Conservation (phyloP, 2,113 vertebrate genomes). For the western clawed frog (Xenopus tropicalis) region DNA sequence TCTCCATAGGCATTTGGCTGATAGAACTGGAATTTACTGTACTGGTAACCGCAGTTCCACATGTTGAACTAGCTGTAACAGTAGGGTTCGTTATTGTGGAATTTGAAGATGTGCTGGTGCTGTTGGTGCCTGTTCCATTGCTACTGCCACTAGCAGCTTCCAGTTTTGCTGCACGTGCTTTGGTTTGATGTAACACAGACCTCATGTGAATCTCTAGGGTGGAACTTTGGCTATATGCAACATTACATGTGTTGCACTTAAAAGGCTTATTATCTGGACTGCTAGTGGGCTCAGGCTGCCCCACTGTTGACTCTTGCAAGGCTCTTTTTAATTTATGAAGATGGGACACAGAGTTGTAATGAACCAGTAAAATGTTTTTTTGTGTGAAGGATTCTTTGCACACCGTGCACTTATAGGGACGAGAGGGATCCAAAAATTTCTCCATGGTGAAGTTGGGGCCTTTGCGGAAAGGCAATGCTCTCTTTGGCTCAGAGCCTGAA, state of each 20-base stretch:
- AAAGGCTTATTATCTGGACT: conserved; percentile 98
- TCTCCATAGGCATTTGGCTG: conserved; percentile 73
- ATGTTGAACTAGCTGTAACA: conserved; percentile 71
- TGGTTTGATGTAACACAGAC: conserved; percentile 96
- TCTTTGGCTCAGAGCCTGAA: conserved; percentile 91
- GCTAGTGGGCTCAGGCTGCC: conserved; percentile 92
- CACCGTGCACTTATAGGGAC: conserved; percentile 96
- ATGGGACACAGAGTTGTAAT: conserved; percentile 98
- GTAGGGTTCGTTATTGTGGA: conserved; percentile 84
- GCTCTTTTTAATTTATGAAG: conserved; percentile 96
- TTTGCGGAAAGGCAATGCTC: conserved; percentile 94
- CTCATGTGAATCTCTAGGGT: conserved; percentile 98
- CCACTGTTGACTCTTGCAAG: conserved; percentile 92
- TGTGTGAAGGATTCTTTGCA: conserved; percentile 99
- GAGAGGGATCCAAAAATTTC: conserved; percentile 95
- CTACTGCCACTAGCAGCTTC: conserved; percentile 84
- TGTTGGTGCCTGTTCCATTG: conserved; percentile 59
- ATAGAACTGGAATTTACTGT: conserved; percentile 66
- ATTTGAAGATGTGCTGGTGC: conserved; percentile 60
- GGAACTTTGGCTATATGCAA: conserved; percentile 98
- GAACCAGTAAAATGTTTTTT: conserved; percentile 96
- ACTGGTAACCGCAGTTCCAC: conserved; percentile 67
- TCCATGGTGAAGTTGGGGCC: conserved; percentile 98
- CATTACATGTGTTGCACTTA: conserved; percentile 96
- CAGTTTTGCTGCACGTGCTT: conserved; percentile 94